Evolutionary conservation across 2,797 vertebrate genomes (phyloP).

Genomic region (Trichosurus vulpecula): DNA sequence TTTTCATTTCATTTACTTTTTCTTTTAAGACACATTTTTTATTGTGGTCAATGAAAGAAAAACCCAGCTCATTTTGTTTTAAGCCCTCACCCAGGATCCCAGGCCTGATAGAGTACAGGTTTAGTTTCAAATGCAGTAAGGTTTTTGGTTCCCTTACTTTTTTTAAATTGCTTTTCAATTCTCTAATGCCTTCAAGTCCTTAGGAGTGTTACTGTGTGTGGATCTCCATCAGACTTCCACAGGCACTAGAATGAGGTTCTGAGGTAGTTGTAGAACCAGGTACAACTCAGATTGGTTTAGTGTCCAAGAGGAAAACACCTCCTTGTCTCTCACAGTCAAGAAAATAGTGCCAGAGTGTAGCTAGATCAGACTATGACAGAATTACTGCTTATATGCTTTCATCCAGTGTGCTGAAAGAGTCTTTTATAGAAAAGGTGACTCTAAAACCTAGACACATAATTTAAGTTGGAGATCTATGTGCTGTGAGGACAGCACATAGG

Average conservation of each 20-base stretch:
- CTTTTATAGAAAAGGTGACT: conserved; percentile 54
- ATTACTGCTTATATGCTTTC: conserved; percentile 7
- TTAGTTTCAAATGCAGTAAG: not conserved
- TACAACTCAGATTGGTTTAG: conserved; percentile 12
- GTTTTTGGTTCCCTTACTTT: not conserved
- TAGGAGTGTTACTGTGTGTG: not conserved
- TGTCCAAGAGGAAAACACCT: not conserved
- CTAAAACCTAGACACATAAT: conserved; percentile 42
- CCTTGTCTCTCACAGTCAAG: not conserved
- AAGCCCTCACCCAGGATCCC: not conserved
- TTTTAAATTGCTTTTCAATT: conserved; percentile 15
- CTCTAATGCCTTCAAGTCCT: not conserved
- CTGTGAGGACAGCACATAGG: not conserved
- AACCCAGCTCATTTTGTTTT: conserved; percentile 35
- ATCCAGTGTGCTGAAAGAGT: conserved; percentile 1
- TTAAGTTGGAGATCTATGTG: conserved; percentile 55
- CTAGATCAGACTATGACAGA: not conserved
- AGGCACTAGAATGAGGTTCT: conserved; percentile 17
- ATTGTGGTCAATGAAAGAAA: conserved; percentile 46
- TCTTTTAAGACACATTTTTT: conserved; percentile 50
- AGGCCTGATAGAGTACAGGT: not conserved
- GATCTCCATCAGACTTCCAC: not conserved
- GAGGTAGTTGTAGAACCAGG: not conserved
- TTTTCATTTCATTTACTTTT: conserved; percentile 41
- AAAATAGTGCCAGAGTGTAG: not conserved